A percentile compares a stretch with the other conserved stretches of the same genome.
These are phyloP conservation scores for Archilochus colubris DNA, from an alignment of 2,113 vertebrate genomes.

Conservation along the genomic window DNA sequence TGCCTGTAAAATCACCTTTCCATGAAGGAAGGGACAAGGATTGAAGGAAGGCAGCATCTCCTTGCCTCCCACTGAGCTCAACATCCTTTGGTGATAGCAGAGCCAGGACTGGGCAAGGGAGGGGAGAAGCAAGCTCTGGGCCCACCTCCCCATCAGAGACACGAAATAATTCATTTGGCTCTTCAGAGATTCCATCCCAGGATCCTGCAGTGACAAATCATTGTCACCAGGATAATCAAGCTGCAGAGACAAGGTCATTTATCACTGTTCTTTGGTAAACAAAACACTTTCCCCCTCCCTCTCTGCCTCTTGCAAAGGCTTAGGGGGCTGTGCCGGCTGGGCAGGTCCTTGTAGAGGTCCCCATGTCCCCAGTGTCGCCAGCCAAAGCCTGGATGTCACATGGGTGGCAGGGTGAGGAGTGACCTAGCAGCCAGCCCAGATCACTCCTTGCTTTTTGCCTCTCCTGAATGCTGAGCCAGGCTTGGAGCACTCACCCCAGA, in stretches of 20 bases:
- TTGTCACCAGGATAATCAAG: background rate
- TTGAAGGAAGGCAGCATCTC: background rate
- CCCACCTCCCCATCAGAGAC: background rate
- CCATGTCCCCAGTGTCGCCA: background rate
- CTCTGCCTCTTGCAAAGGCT: background rate
- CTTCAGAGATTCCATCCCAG: background rate
- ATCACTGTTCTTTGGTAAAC: background rate
- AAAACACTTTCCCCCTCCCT: background rate
- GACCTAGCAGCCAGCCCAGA: no score
- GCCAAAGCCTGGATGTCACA: background rate
- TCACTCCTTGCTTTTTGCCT: background rate
- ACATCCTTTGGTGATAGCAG: background rate
- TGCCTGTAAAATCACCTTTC: background rate
- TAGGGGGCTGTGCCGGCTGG: background rate
- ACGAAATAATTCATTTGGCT: background rate
- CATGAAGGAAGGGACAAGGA: background rate
- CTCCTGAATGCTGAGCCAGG: background rate
- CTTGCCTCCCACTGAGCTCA: fast-evolving
- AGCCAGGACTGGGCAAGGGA: background rate
- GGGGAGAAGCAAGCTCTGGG: background rate
- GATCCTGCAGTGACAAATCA: background rate
- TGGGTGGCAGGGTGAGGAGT: background rate
- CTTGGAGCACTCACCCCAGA: background rate
- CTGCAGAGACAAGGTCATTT: background rate
- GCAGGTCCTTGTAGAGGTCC: background rate